Conservation (phyloP, 2,797 vertebrate species). For the Amblyraja radiata region DNA sequence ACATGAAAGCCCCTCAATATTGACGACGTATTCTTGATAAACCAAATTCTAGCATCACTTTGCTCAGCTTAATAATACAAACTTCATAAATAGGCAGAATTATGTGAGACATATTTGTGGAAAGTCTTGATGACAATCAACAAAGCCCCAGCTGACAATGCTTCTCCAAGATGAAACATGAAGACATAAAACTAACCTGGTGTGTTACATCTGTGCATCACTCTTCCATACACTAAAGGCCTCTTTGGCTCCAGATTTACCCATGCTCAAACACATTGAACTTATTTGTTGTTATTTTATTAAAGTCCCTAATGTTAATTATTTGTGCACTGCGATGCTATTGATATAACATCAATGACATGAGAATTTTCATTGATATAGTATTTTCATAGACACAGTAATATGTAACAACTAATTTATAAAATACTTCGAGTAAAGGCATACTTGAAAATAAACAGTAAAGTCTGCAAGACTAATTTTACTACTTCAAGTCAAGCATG, state of each 20-base stretch:
- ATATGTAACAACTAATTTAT: too few relatives aligned
- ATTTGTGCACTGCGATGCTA: neutral
- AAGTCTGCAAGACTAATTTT: neutral
- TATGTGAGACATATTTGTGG: neutral
- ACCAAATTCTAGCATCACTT: neutral
- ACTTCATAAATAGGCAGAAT: neutral
- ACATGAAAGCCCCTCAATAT: neutral
- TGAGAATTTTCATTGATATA: neutral
- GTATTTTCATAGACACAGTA: neutral
- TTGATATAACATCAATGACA: neutral
- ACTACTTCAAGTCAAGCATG: neutral
- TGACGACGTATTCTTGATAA: neutral
- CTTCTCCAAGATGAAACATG: neutral
- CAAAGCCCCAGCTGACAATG: neutral
- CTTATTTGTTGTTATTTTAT: neutral
- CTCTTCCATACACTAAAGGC: neutral
- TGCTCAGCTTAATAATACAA: neutral
- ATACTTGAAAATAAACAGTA: neutral
- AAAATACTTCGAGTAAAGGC: neutral
- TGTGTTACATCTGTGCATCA: too few relatives aligned
- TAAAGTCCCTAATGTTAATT: neutral
- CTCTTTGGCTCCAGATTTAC: neutral
- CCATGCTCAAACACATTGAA: neutral
- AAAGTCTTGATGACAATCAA: neutral
- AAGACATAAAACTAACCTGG: neutral